Base-by-base conservation (phyloP, 2,113 vertebrate genomes). In the Sakesphorus luctuosus region DNA sequence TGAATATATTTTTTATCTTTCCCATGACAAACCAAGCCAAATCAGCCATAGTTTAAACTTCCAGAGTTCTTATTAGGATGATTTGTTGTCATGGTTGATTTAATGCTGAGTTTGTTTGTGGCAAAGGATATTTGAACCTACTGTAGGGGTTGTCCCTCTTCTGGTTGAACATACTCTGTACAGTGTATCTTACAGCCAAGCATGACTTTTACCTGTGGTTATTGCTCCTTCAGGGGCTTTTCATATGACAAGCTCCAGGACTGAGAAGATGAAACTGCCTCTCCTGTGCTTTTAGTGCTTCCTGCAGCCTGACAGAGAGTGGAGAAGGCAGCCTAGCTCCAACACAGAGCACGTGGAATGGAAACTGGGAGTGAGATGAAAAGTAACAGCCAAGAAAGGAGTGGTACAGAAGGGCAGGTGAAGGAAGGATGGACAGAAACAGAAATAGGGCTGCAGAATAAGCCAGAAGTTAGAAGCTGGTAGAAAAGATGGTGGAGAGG, bases 211-310 rank as follows among this genome's bases (percentile, higher is more conserved):
- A 52, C 36, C n/a, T 36, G 43, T 0, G 0, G 13, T 35, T 84
- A 7, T 46, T 95, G 58, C 55, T 91, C 72, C 67, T 84, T 25
- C 59, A 33, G 72, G 31, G 38, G 7, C 16, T 79, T 80, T 86
- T 67, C 49, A 47, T 0, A 0, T 61, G 75, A 13, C 0, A 20
- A 40, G 12, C 56, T 75, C 29, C 76, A 73, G 53, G 31, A 66
- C 8, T 13, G 71, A 83, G 61, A 68, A 35, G 35, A 52, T 44
- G 36, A 69, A 66, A 31, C 18, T 77, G 8, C 35, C 8, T 85
- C 20, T 85, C 36, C 38, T 24, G 26, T 38, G 29, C 10, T 81
- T 69, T 69, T 6, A 19, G 29, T 35, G 52, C 33, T 87, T 55
- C 38, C 63, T 84, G 47, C 43, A 78, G 58, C 29, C 55, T 55